Base-by-base conservation (phyloP, 2,888 invertebrate species). In the Drosophila nigritarsus region DNA sequence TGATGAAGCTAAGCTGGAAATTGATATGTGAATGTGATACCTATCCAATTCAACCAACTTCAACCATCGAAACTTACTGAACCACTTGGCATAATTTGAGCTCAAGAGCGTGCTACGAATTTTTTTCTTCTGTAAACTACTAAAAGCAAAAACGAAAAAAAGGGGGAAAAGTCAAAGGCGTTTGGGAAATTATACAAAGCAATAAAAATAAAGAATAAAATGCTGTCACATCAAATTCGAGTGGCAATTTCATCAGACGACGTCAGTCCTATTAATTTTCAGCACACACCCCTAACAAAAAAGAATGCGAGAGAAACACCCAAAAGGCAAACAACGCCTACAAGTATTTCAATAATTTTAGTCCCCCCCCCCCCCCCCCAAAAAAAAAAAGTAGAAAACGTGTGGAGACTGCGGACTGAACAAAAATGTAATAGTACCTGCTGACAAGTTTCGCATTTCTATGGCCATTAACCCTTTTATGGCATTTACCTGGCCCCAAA, bases 221-320 rank as follows among this genome's bases (percentile, higher is more conserved):
- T 74, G 82, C 89, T 86, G 85, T 87, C 85, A 89, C 87, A 89
- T 82, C 89, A 82, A 82, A 87, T 86, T 89, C 77, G 72, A 89
- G 87, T 82, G 85, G 89, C 87, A 78, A 87, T 89, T 75, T 71
- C 84, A 72, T 82, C 76, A 77, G 82, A 64, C 69, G 60, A 64
- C 63, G 58, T 55, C 68, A 58, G 45, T 67, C 74, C 73, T 82
- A 82, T 82, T 83, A 80, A 80, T 81, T 74, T 78, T 71, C 71
- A 78, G 61, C 75, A 74, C 75, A 72, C 68, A 79, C 67, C 75
- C 65, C 38, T 64, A 45, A 61, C 48, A 54, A 32, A 36, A n/a
- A 29, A 20, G 24, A 54, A 48, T 24, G 27, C 11, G 8, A 40
- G 24, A 18, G 20, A 29, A 49, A 32, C 55, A 64, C 45, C 58